A percentile compares a stretch with the other conserved stretches of the same genome.
Evolutionary conservation across 2,113 vertebrate genomes (phyloP).

Genomic region (Urocynchramus pylzowi): DNA sequence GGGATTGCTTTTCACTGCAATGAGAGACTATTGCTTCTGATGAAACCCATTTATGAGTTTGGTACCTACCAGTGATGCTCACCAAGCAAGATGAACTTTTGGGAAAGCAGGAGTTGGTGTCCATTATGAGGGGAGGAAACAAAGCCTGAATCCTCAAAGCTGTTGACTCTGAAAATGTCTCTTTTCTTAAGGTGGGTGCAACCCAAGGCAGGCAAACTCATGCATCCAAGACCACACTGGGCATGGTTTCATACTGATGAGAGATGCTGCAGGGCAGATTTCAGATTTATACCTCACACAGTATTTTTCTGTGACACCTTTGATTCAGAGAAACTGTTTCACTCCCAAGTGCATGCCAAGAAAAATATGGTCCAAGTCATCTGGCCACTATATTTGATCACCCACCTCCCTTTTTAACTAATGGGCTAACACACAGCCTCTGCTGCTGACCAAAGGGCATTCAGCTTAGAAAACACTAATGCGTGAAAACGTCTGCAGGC

Average conservation of each 20-base stretch:
- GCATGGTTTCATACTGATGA: accelerated
- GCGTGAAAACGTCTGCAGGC: not conserved
- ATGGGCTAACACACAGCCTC: not conserved
- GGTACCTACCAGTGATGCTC: not conserved
- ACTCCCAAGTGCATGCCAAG: not conserved
- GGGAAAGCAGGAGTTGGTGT: not conserved
- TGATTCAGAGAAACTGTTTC: not conserved
- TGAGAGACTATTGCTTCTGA: not conserved
- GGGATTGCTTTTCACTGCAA: not conserved
- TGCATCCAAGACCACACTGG: accelerated
- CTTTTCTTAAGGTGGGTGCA: not conserved
- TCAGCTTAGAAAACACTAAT: constrained; percentile 38
- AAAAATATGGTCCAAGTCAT: not conserved
- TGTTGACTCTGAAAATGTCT: not conserved
- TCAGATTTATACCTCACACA: not conserved
- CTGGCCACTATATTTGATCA: not conserved
- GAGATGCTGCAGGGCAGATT: not conserved
- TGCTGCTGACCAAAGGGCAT: constrained; percentile 12
- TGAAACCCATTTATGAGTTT: not conserved
- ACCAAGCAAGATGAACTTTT: not conserved
- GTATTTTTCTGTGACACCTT: not conserved
- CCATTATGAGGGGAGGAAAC: not conserved
- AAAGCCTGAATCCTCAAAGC: not conserved
- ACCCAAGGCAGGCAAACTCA: not conserved
- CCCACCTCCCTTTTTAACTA: not conserved